Percentiles rank a stretch among this genome's conserved stretches.
Evolutionary conservation across 2,888 invertebrate genomes (phyloP).

Genomic region (Scotopteryx bipunctaria): DNA sequence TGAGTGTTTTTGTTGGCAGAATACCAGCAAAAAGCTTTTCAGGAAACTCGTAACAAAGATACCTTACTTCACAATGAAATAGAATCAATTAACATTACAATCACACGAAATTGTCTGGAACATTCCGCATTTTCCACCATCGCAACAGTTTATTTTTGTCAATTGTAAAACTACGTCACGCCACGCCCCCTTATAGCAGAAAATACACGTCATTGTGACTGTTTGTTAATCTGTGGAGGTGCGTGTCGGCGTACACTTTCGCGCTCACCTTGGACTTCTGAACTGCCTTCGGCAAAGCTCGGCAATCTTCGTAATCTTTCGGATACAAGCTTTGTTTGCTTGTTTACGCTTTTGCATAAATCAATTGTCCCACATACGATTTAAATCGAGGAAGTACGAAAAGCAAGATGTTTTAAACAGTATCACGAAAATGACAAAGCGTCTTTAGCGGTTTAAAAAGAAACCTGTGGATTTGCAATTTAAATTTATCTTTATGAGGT

Average conservation of each 20-base stretch:
- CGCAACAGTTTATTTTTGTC: constrained; percentile 16
- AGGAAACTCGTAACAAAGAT: constrained; percentile 1
- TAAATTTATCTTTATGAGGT: constrained; percentile 11
- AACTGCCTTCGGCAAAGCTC: constrained; percentile 18
- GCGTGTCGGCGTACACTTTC: constrained; percentile 29
- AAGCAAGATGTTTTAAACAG: not conserved
- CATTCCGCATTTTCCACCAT: not conserved
- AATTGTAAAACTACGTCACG: constrained; percentile 26
- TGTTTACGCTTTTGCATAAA: constrained; percentile 33
- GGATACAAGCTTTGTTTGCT: constrained; percentile 18
- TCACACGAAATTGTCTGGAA: not conserved
- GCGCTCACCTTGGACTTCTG: constrained; percentile 43
- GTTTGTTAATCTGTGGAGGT: constrained; percentile 11
- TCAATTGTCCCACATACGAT: constrained; percentile 21
- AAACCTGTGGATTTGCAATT: constrained; percentile 1
- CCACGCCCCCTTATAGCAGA: constrained; percentile 31
- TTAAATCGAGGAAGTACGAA: constrained; percentile 5
- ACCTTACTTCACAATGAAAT: not conserved
- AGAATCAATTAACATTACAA: not conserved
- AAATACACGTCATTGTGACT: constrained; percentile 25
- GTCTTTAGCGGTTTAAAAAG: not conserved
- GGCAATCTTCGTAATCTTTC: constrained; percentile 7
- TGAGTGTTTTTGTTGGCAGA: constrained; percentile 9
- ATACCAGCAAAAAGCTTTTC: not conserved
- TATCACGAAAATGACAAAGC: not conserved